Percentiles rank a stretch among this genome's conserved stretches.
Conservation (phyloP, 2,113 vertebrate genomes). For the Thryonomys swinderianus region DNA sequence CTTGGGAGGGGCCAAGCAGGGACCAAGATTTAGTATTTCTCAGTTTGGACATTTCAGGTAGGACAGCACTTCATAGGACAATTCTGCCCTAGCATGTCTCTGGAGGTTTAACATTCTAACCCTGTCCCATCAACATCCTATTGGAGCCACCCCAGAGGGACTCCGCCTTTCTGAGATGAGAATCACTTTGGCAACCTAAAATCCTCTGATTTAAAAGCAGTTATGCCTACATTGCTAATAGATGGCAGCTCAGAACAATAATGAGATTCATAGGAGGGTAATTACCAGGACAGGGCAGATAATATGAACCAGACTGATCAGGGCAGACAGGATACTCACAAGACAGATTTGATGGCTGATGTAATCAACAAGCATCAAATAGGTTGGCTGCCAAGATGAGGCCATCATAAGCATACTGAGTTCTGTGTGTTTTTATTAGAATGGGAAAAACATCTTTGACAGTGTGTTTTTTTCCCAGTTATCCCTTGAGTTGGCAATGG, state of each 20-base stretch:
- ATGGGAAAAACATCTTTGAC: slow-evolving; percentile 49
- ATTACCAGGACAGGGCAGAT: background rate
- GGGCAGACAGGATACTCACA: background rate
- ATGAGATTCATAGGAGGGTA: background rate
- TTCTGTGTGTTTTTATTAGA: slow-evolving; percentile 49
- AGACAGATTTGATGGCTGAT: slow-evolving; percentile 51
- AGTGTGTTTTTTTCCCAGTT: background rate
- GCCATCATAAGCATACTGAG: slow-evolving; percentile 41
- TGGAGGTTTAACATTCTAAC: background rate
- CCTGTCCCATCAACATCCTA: background rate
- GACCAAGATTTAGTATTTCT: background rate
- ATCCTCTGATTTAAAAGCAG: background rate
- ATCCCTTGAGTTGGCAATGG: background rate
- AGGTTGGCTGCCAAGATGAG: slow-evolving; percentile 57
- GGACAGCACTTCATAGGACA: background rate
- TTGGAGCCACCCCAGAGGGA: background rate
- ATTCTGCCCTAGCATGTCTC: background rate
- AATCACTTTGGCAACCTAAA: background rate
- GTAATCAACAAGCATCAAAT: slow-evolving; percentile 17
- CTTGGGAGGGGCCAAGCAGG: background rate
- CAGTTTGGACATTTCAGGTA: background rate
- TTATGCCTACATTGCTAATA: background rate
- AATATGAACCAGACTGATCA: slow-evolving; percentile 33
- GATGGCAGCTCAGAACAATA: background rate
- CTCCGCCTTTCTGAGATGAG: background rate